Base-by-base conservation (phyloP, 2,113 vertebrate genomes). In the Callospermophilus lateralis region DNA sequence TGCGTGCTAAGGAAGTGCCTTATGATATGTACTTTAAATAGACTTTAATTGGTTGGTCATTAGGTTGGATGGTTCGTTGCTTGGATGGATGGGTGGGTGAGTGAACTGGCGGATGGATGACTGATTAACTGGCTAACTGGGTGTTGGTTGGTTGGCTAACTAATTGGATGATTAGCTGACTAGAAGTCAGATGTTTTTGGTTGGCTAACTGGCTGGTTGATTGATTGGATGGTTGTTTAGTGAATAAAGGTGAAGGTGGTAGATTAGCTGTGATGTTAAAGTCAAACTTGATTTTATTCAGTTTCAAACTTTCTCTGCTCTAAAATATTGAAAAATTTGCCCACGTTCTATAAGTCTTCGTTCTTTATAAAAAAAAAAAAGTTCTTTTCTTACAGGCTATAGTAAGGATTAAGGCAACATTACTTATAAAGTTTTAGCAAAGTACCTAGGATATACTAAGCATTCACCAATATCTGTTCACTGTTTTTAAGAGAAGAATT, bases 261-360 rank as follows among this genome's bases (percentile, higher is more conserved):
- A 26, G 8, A 48, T 86, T 17, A 67, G 20, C 77, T 86, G 81
- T 63, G 28, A 22, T 16, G 73, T 92, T 84, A 76, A 89, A 84
- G 26, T 93, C 76, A 84, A 4, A 48, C 51, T 79, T 68, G 37
- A 74, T 80, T 96, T 92, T 76, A 67, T 86, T 90, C 51, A 77
- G 22, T 84, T 78, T 87, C 26, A 93, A n/a, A 81, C 30, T 81
- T 61, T 92, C 48, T 30, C 32, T 76, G 30, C 12, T 74, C 28
- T 76, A 8, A 87, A 19, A 73, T 39, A 78, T n/a, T 77, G 12
- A 68, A 74, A 55, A 39, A 53, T 45, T 55, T 16, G 61, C 19
- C 11, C 61, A 51, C 73, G n/a, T 42, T 84, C 68, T 83, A 0
- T 42, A 65, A 89, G n/a, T 77, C n/a, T 85, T 51, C 9, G 4